These are phyloP conservation scores for Aquatica leii DNA, from an alignment of 2,888 invertebrate species.

Conservation along the genomic window DNA sequence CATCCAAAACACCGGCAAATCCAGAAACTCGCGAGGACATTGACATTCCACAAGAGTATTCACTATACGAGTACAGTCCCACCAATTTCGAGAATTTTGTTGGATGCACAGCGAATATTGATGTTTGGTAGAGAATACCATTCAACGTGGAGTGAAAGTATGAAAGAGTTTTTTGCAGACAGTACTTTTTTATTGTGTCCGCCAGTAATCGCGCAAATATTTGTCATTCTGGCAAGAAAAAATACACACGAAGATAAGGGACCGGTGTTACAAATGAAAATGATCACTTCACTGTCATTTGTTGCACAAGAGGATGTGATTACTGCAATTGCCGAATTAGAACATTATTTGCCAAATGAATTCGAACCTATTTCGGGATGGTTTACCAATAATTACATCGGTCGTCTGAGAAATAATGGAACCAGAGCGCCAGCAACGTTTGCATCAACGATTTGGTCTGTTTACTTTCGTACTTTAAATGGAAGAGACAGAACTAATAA, in stretches of 20 bases:
- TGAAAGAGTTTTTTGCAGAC: conserved; percentile 9
- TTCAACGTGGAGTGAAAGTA: background rate
- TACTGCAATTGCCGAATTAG: no score
- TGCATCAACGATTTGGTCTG: no score
- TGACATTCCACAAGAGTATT: conserved; percentile 4
- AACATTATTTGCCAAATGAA: no score
- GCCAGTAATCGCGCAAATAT: background rate
- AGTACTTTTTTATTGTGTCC: conserved; percentile 1
- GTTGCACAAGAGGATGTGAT: no score
- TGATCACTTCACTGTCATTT: no score
- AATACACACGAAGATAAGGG: background rate
- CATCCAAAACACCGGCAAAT: conserved; percentile 8
- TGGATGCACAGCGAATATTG: conserved; percentile 14
- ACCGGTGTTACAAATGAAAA: no score
- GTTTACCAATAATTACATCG: no score
- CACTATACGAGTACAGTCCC: conserved; percentile 9
- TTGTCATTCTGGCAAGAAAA: conserved; percentile 3
- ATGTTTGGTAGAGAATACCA: conserved; percentile 17
- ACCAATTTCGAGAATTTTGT: conserved; percentile 8
- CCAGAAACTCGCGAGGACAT: background rate
- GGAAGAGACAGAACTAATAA: no score
- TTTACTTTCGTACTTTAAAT: no score
- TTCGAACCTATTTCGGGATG: no score
- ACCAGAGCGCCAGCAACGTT: no score
- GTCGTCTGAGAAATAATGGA: no score